Conservation (phyloP, 2,113 vertebrate species). For the Amphiprion ocellaris region DNA sequence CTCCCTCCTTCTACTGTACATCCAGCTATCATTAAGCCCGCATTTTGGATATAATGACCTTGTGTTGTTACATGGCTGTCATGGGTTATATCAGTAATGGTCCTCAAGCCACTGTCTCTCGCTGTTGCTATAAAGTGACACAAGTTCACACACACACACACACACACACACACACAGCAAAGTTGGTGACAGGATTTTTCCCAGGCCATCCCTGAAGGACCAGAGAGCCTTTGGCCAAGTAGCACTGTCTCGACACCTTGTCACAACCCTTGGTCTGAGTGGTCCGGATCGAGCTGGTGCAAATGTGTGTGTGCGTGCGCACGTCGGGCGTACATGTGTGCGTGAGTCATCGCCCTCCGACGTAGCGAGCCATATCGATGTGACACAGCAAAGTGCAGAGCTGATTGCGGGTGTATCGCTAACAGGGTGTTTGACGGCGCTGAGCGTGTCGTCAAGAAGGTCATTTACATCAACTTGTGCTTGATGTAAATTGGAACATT, state of each 20-base stretch:
- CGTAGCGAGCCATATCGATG: conserved; percentile 65
- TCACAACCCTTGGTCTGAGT: conserved; percentile 56
- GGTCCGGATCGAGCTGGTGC: conserved; percentile 22
- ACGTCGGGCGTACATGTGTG: neutral
- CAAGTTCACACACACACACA: conserved; percentile 47
- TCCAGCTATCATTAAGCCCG: conserved; percentile 69
- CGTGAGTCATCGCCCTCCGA: conserved; percentile 25
- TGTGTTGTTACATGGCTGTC: conserved; percentile 80
- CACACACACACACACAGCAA: conserved; percentile 22
- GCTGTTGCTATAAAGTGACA: conserved; percentile 58
- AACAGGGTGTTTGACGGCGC: conserved; percentile 48
- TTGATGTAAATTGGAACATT: conserved; percentile 61
- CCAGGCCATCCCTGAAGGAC: conserved; percentile 60
- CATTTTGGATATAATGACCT: conserved; percentile 79
- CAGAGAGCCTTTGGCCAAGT: conserved; percentile 60
- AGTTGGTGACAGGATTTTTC: conserved; percentile 59
- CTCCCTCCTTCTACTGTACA: conserved; percentile 55
- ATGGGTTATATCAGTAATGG: conserved; percentile 83
- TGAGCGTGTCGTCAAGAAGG: conserved; percentile 42
- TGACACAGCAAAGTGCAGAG: conserved; percentile 55
- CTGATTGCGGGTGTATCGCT: conserved; percentile 40
- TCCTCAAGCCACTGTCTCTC: conserved; percentile 78
- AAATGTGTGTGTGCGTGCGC: neutral
- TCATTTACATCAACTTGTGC: conserved; percentile 56
- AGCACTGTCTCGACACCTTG: conserved; percentile 62